These are phyloP conservation scores for Emydocephalus ijimae DNA, from an alignment of 2,113 vertebrate genomes.

Conservation along the genomic window DNA sequence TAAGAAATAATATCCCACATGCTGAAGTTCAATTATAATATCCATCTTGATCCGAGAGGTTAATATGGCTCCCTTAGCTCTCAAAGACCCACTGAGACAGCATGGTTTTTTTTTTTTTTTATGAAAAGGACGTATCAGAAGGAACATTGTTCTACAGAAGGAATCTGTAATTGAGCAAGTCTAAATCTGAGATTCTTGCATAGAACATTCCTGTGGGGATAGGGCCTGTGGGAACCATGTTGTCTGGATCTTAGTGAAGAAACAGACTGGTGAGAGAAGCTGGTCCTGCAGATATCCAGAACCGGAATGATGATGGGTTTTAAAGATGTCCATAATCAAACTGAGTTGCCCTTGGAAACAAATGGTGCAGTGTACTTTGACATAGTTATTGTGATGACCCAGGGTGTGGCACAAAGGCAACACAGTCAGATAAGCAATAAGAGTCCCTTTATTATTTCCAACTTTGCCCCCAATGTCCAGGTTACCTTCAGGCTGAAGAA, in stretches of 20 bases:
- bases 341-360: neutral
- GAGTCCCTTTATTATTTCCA: no score
- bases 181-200: neutral
- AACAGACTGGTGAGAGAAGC: neutral
- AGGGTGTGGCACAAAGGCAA: no score
- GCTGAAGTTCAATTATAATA: neutral
- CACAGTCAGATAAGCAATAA: no score
- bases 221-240: neutral
- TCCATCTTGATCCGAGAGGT: neutral
- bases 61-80: neutral
- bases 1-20: neutral
- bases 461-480: no score
- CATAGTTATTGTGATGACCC: neutral
- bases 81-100: neutral
- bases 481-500: no score
- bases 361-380: neutral
- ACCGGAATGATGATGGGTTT: neutral
- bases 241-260: neutral
- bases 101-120: neutral
- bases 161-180: neutral
- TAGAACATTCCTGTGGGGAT: neutral
- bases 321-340: neutral
- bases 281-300: neutral
- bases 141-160: neutral
- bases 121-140: neutral